Evolutionary conservation across 2,888 invertebrate genomes (phyloP).

Genomic region (Leptinotarsa rubiginosa): DNA sequence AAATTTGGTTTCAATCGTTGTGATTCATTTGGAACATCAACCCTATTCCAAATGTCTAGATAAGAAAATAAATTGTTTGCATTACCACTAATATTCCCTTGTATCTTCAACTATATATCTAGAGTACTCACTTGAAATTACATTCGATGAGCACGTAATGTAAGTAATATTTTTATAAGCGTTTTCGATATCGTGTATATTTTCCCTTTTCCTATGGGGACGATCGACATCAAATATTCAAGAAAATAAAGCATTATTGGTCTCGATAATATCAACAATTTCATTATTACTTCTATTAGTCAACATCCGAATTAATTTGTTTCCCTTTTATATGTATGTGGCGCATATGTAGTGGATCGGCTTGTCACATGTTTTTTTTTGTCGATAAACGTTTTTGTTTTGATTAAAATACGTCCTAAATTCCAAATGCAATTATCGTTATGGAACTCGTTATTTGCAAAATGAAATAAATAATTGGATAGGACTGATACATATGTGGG

Average conservation of each 20-base stretch:
- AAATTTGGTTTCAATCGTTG: background rate
- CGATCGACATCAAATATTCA: conserved; percentile 48
- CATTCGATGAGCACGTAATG: conserved; percentile 32
- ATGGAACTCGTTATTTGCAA: conserved; percentile 22
- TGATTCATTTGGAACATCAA: background rate
- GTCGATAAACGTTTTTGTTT: conserved; percentile 11
- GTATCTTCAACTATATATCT: conserved; percentile 28
- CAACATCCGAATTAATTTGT: conserved; percentile 29
- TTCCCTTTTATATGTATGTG: conserved; percentile 10
- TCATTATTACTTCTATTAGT: conserved; percentile 49
- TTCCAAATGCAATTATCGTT: conserved; percentile 11
- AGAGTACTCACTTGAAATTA: conserved; percentile 35
- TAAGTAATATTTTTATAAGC: conserved; percentile 36
- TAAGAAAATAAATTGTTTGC: conserved; percentile 37
- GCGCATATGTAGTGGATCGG: background rate
- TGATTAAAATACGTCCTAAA: background rate
- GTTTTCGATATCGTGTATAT: conserved; percentile 25
- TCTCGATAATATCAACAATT: conserved; percentile 53
- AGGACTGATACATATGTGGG: background rate
- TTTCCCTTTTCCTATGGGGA: conserved; percentile 20
- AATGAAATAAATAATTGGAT: conserved; percentile 15
- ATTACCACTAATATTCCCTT: conserved; percentile 32
- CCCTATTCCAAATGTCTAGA: conserved; percentile 24
- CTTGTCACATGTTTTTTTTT: background rate
- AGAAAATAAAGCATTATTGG: conserved; percentile 49